A percentile compares a stretch with the other conserved stretches of the same genome.
phyloP scores from a whole-genome alignment of 2,113 vertebrate genomes.

The Corythornis cristatus region DNA sequence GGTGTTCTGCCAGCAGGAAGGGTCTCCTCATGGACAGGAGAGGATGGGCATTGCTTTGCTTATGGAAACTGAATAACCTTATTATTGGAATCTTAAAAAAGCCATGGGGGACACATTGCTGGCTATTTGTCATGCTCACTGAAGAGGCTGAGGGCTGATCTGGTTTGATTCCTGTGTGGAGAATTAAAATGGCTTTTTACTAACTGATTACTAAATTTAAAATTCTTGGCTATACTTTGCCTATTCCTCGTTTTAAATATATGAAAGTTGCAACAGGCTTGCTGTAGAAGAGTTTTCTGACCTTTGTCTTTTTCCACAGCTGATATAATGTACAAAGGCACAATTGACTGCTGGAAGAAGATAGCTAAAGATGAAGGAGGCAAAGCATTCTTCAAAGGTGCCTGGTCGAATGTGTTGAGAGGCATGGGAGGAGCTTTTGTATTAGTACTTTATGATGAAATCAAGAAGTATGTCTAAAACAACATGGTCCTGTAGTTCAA shows the following conservation, averaged over 20 bases:
- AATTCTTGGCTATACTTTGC: not conserved
- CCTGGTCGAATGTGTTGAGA: slow-evolving; percentile 98
- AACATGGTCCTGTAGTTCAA: slow-evolving; percentile 53
- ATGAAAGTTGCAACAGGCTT: not conserved
- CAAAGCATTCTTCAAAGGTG: slow-evolving; percentile 97
- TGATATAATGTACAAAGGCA: slow-evolving; percentile 98
- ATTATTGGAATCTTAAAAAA: not conserved
- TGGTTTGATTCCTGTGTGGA: not conserved
- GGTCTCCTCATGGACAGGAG: not conserved
- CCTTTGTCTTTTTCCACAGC: slow-evolving; percentile 79
- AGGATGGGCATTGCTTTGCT: not conserved
- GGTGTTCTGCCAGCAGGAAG: not conserved
- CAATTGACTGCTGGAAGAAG: slow-evolving; percentile 98
- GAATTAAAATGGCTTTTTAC: not conserved
- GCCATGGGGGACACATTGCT: accelerated
- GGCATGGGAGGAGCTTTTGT: slow-evolving; percentile 99
- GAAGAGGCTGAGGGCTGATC: not conserved
- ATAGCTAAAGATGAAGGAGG: slow-evolving; percentile 92
- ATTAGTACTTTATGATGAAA: slow-evolving; percentile 97
- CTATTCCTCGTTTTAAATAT: not conserved
- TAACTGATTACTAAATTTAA: not conserved
- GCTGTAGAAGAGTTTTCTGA: slow-evolving; percentile 2
- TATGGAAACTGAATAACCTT: not conserved
- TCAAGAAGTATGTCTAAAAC: slow-evolving; percentile 91
- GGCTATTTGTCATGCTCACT: not conserved